Evolutionary conservation across 2,888 invertebrate species (phyloP).

Genomic region (Ophioninae sp.): DNA sequence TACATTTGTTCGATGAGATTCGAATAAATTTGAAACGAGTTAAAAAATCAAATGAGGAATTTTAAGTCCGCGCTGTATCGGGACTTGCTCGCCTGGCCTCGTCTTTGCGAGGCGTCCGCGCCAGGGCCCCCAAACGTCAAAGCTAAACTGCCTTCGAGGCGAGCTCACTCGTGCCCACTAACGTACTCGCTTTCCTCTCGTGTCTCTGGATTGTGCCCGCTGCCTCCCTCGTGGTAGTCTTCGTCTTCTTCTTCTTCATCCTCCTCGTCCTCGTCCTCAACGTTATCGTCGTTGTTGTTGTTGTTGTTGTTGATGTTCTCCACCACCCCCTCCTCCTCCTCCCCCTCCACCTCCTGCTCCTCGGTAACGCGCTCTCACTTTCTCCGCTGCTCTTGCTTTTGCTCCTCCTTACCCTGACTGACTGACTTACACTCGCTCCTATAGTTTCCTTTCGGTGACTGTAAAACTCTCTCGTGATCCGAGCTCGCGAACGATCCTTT

Average conservation of each 20-base stretch:
- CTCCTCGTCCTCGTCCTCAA: conserved; percentile 40
- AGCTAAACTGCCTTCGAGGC: conserved; percentile 56
- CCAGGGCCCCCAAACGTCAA: conserved; percentile 51
- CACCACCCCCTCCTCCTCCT: conserved; percentile 34
- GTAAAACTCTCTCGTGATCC: conserved; percentile 77
- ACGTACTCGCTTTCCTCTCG: conserved; percentile 43
- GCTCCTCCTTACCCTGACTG: conserved; percentile 70
- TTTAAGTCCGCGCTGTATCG: conserved; percentile 40
- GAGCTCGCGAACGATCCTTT: conserved; percentile 28
- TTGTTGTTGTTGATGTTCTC: conserved; percentile 32
- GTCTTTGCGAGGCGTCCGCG: conserved; percentile 56
- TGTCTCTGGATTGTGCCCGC: conserved; percentile 14
- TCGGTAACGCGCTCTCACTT: conserved; percentile 64
- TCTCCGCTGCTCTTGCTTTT: conserved; percentile 75
- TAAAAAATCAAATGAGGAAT: conserved; percentile 6
- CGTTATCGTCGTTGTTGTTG: conserved; percentile 37
- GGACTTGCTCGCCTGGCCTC: conserved; percentile 58
- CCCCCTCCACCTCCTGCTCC: conserved; percentile 39
- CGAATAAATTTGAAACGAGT: background rate
- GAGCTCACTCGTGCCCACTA: conserved; percentile 43
- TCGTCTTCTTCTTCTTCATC: conserved; percentile 31
- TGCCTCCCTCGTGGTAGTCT: conserved; percentile 27
- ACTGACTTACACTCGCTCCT: conserved; percentile 63
- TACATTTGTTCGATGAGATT: background rate
- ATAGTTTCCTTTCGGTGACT: conserved; percentile 78